Base-by-base conservation (phyloP, 2,888 invertebrate species). In the Sepiola atlantica region DNA sequence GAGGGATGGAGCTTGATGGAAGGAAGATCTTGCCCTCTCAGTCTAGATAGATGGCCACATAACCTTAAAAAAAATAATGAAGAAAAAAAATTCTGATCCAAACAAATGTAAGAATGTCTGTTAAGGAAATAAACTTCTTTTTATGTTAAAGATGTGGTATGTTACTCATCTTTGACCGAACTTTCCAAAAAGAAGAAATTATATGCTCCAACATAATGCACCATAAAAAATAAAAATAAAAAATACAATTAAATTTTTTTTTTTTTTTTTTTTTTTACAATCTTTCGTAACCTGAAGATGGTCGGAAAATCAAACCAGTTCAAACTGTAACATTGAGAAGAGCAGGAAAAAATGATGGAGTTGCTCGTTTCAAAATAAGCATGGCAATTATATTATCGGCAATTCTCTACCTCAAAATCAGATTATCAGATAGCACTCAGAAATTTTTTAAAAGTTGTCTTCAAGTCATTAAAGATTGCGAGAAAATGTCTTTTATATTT, bases 251-350 rank as follows among this genome's bases (percentile, higher is more conserved):
- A n/a, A n/a, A n/a, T n/a, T n/a, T n/a, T n/a, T n/a, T n/a, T n/a
- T 45, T 45, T 45, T 45, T 45, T 45, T 45, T 45, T 45, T 45
- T 45, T 45, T 45, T 45, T 45, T 2, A 45, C 45, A 45, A 45
- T 45, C 45, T 45, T 45, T 45, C n/a, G 32, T n/a, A 77, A 77
- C n/a, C 77, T 77, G 32, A 77, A 77, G n/a, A 77, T 77, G 77
- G 16, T 77, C 77, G n/a, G n/a, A 77, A 77, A 77, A 77, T 4
- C n/a, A 32, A 16, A 77, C n/a, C 77, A 77, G 77, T 77, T 77
- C 77, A 77, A 77, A 77, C n/a, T 77, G 77, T n/a, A 77, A 77
- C 77, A 77, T 77, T 77, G 77, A 77, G n/a, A 77, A 77, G 77
- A 77, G 32, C 77, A 77, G 77, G 16, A 77, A 77, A 77, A 77